phyloP scores from a whole-genome alignment of 1,140 invertebrate species.

The Akabosia matsudoensis region DNA sequence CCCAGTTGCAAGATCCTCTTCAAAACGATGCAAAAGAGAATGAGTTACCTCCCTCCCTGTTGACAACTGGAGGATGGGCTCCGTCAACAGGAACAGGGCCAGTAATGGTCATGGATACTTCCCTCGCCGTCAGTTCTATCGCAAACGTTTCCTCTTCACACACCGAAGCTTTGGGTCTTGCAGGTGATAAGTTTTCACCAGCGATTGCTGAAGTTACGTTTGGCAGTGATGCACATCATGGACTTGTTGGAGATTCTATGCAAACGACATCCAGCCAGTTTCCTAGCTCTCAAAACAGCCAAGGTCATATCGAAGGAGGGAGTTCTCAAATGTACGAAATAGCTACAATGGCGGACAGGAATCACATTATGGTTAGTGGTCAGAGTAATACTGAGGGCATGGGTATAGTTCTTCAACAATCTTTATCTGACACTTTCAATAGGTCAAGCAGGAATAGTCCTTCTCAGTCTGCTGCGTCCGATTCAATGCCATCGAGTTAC shows the following conservation, averaged over 20 bases:
- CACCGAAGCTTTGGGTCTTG: neutral
- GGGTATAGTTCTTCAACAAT: neutral
- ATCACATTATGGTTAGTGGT: neutral
- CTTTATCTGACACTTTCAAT: neutral
- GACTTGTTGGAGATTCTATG: neutral
- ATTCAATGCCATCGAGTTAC: no score
- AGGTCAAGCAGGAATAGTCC: neutral
- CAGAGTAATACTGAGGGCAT: neutral
- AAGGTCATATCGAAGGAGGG: neutral
- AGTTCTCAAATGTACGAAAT: slow-evolving; percentile 9
- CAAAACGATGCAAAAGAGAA: no score
- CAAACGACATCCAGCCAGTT: neutral
- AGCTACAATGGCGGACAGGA: neutral
- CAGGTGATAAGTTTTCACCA: neutral
- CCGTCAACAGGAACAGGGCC: no score
- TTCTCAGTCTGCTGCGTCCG: no score
- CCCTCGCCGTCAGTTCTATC: neutral
- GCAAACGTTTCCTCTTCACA: neutral
- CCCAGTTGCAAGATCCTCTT: no score
- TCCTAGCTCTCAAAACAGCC: neutral
- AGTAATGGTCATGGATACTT: neutral
- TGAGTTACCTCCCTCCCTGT: no score
- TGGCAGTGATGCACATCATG: neutral
- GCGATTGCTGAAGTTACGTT: neutral
- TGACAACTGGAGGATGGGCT: no score